These are phyloP conservation scores for Rhogogaster chlorosoma DNA, from an alignment of 2,888 invertebrate species.

Conservation along the genomic window DNA sequence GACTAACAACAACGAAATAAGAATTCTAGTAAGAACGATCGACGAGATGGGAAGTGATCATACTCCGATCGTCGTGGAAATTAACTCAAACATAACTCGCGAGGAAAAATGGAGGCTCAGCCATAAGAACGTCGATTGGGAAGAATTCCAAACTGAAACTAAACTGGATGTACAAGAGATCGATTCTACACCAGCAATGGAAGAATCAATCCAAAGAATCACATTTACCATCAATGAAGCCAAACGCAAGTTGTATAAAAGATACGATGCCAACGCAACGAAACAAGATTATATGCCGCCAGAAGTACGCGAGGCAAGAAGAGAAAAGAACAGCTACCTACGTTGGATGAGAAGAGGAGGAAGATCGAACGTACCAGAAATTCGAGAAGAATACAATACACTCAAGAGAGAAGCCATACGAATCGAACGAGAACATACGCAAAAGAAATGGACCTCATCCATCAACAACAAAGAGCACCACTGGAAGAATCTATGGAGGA, in stretches of 20 bases:
- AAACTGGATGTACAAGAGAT: not conserved
- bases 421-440: not conserved
- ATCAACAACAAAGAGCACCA: conserved; percentile 41
- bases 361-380: not conserved
- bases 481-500: conserved; percentile 50
- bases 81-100: not conserved
- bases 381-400: not conserved
- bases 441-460: not conserved
- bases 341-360: not conserved
- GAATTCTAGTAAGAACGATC: not conserved
- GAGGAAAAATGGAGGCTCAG: not conserved
- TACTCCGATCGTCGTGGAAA: not conserved
- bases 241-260: not conserved
- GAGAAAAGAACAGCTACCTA: not conserved
- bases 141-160: not conserved
- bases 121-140: not conserved
- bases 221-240: not conserved
- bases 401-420: not conserved
- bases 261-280: conserved; percentile 2
- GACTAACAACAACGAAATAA: not conserved
- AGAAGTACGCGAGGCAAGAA: not conserved
- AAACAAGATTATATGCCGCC: not conserved
- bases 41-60: not conserved
- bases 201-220: not conserved
- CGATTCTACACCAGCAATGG: not conserved